Percentiles rank a stretch among this genome's conserved stretches.
These are phyloP conservation scores for Pelosia muscerda DNA, from an alignment of 2,888 invertebrate genomes.

Conservation along the genomic window DNA sequence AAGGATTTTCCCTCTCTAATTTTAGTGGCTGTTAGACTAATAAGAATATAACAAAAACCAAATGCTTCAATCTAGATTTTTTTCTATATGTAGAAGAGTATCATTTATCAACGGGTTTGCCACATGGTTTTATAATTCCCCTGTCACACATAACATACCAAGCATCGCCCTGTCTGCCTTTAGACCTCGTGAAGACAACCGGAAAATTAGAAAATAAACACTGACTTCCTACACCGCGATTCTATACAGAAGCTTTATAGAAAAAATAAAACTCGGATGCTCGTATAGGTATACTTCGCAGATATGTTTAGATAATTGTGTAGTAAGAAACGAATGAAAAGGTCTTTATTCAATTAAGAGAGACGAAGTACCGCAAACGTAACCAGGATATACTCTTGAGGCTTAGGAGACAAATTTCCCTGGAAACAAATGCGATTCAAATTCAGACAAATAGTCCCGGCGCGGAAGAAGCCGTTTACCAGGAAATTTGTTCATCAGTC, in stretches of 20 bases:
- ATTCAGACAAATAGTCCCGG: slow-evolving; percentile 86
- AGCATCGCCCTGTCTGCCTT: slow-evolving; percentile 65
- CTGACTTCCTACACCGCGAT: slow-evolving; percentile 63
- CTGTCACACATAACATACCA: slow-evolving; percentile 71
- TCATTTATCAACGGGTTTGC: slow-evolving; percentile 63
- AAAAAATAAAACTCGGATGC: slow-evolving; percentile 52
- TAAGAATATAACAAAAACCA: slow-evolving; percentile 31
- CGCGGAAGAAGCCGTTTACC: slow-evolving; percentile 83
- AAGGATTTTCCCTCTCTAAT: slow-evolving; percentile 62
- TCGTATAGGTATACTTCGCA: slow-evolving; percentile 35
- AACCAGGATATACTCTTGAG: slow-evolving; percentile 73
- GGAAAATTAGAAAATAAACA: slow-evolving; percentile 85
- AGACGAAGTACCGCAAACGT: slow-evolving; percentile 72
- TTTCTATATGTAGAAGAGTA: slow-evolving; percentile 25
- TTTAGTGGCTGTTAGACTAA: slow-evolving; percentile 53
- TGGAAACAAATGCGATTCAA: slow-evolving; percentile 86
- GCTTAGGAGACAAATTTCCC: slow-evolving; percentile 84
- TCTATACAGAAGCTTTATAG: slow-evolving; percentile 60
- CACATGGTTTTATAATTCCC: slow-evolving; percentile 68
- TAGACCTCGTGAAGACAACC: slow-evolving; percentile 81
- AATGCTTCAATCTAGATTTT: slow-evolving; percentile 30
- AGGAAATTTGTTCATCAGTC: slow-evolving; percentile 86
- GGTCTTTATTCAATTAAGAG: slow-evolving; percentile 81
- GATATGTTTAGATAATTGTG: slow-evolving; percentile 62
- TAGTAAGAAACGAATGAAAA: slow-evolving; percentile 62